phyloP scores from a whole-genome alignment of 2,797 vertebrate species.

The Megaceryle alcyon region DNA sequence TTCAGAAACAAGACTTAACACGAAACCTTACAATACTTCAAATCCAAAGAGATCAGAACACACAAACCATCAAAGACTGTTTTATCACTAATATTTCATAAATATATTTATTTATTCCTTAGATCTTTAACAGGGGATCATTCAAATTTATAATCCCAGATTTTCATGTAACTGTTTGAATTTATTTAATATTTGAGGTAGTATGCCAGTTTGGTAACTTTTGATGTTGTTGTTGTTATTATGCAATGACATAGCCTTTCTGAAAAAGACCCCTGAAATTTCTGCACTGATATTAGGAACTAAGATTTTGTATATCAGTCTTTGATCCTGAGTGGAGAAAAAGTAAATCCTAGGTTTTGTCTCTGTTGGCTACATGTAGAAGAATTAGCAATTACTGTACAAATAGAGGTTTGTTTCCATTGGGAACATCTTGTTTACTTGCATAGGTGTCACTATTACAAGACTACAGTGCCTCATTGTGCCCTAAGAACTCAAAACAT shows the following conservation, averaged over 20 bases:
- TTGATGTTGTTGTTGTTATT: neutral
- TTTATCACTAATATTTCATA: neutral
- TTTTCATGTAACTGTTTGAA: neutral
- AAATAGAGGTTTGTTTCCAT: neutral
- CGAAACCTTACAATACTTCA: neutral
- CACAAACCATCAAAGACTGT: neutral
- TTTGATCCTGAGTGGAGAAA: neutral
- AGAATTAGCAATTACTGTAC: neutral
- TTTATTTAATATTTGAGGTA: neutral
- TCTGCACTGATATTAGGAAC: neutral
- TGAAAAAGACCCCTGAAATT: neutral
- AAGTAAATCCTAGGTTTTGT: neutral
- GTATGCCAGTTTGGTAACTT: neutral
- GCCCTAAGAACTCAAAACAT: neutral
- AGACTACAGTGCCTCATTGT: neutral
- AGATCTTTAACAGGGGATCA: neutral
- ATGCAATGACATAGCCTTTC: neutral
- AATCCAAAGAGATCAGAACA: neutral
- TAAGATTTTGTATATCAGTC: neutral
- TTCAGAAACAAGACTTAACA: constrained; percentile 24
- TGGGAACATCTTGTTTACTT: neutral
- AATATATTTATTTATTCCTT: neutral
- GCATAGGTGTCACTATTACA: neutral
- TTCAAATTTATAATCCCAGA: neutral
- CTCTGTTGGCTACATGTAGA: neutral